Evolutionary conservation across 2,888 invertebrate species (phyloP).

Genomic region (Ischnus inquisitorius): DNA sequence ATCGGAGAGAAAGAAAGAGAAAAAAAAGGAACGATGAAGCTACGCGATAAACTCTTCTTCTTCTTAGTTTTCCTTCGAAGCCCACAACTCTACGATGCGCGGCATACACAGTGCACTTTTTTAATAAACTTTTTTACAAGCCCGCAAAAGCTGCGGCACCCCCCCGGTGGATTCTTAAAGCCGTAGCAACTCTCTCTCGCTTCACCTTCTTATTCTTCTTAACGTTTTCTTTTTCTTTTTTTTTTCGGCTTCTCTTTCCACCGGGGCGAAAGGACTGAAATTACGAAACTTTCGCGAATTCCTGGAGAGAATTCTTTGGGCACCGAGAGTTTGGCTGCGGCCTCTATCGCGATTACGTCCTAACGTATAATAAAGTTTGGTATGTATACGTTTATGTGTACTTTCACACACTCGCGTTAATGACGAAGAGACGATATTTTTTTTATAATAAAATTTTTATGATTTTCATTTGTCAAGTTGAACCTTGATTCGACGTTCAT

Average conservation of each 20-base stretch:
- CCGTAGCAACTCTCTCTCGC: slow-evolving; percentile 41
- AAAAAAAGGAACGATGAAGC: slow-evolving; percentile 22
- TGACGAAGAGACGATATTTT: background rate
- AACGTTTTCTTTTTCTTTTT: slow-evolving; percentile 12
- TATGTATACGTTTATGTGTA: slow-evolving; percentile 15
- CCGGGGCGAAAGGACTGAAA: slow-evolving; percentile 59
- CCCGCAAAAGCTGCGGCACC: slow-evolving; percentile 60
- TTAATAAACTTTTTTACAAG: slow-evolving; percentile 69
- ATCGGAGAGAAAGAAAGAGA: slow-evolving; percentile 29
- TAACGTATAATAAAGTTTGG: slow-evolving; percentile 27
- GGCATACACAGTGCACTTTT: slow-evolving; percentile 59
- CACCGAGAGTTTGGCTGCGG: slow-evolving; percentile 40
- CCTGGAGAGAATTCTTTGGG: slow-evolving; percentile 56
- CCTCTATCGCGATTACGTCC: slow-evolving; percentile 15
- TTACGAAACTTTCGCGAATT: slow-evolving; percentile 65
- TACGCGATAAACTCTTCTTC: slow-evolving; percentile 61
- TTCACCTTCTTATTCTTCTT: slow-evolving; percentile 4
- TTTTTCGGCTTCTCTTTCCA: slow-evolving; percentile 22
- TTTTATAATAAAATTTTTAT: background rate
- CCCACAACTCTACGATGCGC: slow-evolving; percentile 10
- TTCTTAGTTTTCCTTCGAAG: slow-evolving; percentile 9
- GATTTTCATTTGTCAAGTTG: background rate
- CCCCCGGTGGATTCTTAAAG: slow-evolving; percentile 49
- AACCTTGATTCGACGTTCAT: background rate
- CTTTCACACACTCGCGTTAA: slow-evolving; percentile 6